A percentile compares a stretch with the other conserved stretches of the same genome.
Evolutionary conservation across 2,113 vertebrate species (phyloP).

Genomic region (Brachyhypopomus gauderio): DNA sequence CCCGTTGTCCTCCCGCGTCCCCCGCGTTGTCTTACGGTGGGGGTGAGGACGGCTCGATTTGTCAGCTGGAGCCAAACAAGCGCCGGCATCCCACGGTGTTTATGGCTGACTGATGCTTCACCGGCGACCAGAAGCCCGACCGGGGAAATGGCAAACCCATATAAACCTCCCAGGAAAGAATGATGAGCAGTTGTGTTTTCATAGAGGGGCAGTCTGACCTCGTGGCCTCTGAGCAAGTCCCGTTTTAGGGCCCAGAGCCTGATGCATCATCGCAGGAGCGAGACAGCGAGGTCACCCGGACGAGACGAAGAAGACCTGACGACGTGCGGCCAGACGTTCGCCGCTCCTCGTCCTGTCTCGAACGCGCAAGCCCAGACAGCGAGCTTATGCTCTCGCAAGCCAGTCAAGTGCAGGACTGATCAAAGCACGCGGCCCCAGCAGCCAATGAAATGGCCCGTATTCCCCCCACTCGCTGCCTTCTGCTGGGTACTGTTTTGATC

Average conservation of each 20-base stretch:
- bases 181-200: slow-evolving; percentile 37
- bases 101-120: slow-evolving; percentile 54
- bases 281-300: slow-evolving; percentile 6
- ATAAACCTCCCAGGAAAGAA: slow-evolving; percentile 15
- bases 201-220: slow-evolving; percentile 34
- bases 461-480: neutral
- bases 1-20: too few species aligned
- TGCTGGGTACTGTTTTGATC: neutral
- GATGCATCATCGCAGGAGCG: neutral
- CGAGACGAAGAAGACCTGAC: neutral
- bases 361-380: neutral
- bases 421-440: neutral
- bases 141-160: slow-evolving; percentile 19
- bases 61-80: neutral
- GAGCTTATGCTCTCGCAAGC: neutral
- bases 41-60: slow-evolving; percentile 29
- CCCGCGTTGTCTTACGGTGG: too few species aligned
- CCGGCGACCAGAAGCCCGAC: slow-evolving; percentile 40
- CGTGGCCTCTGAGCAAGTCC: slow-evolving; percentile 40
- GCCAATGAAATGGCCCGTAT: neutral
- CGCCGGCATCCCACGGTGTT: slow-evolving; percentile 16
- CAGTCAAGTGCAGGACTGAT: neutral
- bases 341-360: neutral
- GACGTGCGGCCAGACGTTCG: neutral
- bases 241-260: neutral